Evolutionary conservation across 1,140 invertebrate species (phyloP).

Genomic region (Drosophila pectinifera): DNA sequence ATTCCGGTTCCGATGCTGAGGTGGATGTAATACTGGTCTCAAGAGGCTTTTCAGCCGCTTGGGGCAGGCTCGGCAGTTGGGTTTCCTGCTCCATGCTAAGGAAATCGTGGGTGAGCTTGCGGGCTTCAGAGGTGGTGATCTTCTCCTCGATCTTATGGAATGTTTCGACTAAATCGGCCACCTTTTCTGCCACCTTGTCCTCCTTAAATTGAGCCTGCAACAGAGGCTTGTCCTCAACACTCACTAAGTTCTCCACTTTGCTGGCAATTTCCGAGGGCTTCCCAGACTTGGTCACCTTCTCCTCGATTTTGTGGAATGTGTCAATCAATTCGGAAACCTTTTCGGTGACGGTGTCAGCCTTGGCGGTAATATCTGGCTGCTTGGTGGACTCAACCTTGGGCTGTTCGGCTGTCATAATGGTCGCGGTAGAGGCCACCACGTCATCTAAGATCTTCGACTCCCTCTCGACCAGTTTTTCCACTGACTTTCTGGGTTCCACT

Average conservation of each 20-base stretch:
- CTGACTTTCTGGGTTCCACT: conserved; percentile 68
- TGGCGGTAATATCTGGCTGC: conserved; percentile 49
- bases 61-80: conserved; percentile 54
- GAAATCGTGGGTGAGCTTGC: conserved; percentile 73
- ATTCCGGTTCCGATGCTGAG: conserved; percentile 57
- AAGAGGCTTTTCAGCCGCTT: conserved; percentile 31
- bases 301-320: conserved; percentile 71
- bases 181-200: conserved; percentile 61
- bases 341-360: conserved; percentile 63
- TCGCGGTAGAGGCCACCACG: conserved; percentile 56
- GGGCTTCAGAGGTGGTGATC: conserved; percentile 52
- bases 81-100: conserved; percentile 73
- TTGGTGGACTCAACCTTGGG: conserved; percentile 21
- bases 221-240: conserved; percentile 1
- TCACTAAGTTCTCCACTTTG: conserved; percentile 31
- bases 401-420: conserved; percentile 60
- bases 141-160: conserved; percentile 69
- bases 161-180: conserved; percentile 59
- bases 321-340: conserved; percentile 64
- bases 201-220: conserved; percentile 15
- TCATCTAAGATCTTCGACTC: conserved; percentile 61
- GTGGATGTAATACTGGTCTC: conserved; percentile 58
- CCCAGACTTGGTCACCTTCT: conserved; percentile 55
- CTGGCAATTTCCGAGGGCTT: conserved; percentile 42
- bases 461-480: conserved; percentile 54